Percentiles rank a stretch among this genome's conserved stretches.
Conservation (phyloP, 1,140 invertebrate genomes). For the Battus philenor region DNA sequence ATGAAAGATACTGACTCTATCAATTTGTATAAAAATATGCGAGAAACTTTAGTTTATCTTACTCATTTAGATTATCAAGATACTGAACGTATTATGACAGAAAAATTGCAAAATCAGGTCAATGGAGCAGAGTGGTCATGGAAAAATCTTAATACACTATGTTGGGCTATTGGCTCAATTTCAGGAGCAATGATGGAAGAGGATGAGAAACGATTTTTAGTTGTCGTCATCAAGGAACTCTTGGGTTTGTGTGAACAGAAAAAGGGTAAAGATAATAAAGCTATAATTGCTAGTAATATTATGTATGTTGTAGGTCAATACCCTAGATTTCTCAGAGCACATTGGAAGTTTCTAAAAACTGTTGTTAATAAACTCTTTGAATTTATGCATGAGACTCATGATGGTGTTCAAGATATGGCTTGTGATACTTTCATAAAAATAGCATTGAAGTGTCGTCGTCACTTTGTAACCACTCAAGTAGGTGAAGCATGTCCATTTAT, state of each 20-base stretch:
- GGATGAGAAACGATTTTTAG: conserved; percentile 99
- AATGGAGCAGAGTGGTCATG: conserved; percentile 99
- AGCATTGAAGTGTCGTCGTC: conserved; percentile 97
- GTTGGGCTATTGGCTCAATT: conserved; percentile 99
- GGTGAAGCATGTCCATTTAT: conserved; percentile 99
- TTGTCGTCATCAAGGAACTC: conserved; percentile 99
- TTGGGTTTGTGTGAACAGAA: conserved; percentile 99
- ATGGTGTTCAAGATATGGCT: conserved; percentile 99
- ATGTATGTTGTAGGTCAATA: conserved; percentile 99
- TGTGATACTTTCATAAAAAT: conserved; percentile 99
- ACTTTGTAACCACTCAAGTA: conserved; percentile 98
- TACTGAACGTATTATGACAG: conserved; percentile 99
- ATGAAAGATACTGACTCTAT: conserved; percentile 99
- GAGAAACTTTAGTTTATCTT: conserved; percentile 98
- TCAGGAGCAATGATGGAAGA: conserved; percentile 99
- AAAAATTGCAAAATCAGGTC: conserved; percentile 99
- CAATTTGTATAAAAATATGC: conserved; percentile 99
- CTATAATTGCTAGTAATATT: conserved; percentile 99
- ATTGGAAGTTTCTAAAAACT: conserved; percentile 99
- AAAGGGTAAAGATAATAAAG: conserved; percentile 99
- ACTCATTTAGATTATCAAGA: conserved; percentile 99
- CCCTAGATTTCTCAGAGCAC: conserved; percentile 97
- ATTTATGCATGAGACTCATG: conserved; percentile 99
- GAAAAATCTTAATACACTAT: conserved; percentile 99
- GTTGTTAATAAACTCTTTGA: conserved; percentile 99